phyloP scores from a whole-genome alignment of 2,113 vertebrate genomes.

The Morphnarchus princeps region DNA sequence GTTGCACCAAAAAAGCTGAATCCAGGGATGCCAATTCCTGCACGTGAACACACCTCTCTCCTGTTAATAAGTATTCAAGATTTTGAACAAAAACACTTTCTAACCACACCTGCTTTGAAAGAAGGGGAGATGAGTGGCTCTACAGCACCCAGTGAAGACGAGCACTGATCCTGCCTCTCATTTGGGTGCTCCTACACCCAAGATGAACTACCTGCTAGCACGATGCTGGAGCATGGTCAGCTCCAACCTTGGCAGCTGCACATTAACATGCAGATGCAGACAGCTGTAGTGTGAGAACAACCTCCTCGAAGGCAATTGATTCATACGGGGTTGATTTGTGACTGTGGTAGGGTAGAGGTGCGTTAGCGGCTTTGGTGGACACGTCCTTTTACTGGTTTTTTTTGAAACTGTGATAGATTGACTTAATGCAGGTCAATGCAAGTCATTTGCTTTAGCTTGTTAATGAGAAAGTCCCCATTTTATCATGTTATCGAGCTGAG shows the following conservation, averaged over 20 bases:
- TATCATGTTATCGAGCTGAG: neutral
- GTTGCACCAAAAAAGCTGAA: neutral
- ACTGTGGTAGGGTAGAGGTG: neutral
- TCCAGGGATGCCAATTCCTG: neutral
- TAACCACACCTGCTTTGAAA: neutral
- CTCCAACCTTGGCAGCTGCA: neutral
- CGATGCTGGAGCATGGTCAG: accelerated
- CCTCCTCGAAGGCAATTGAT: neutral
- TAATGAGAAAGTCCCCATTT: neutral
- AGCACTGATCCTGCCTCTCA: neutral
- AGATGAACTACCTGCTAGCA: too few relatives aligned
- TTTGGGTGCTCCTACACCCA: neutral
- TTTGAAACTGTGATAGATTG: neutral
- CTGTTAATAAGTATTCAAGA: neutral
- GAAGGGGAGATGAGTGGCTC: neutral
- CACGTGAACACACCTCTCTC: neutral
- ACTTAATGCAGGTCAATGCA: neutral
- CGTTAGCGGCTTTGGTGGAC: neutral
- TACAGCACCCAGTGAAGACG: neutral
- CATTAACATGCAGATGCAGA: accelerated
- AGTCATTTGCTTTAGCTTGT: neutral
- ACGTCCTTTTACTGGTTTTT: neutral
- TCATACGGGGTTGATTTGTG: too few relatives aligned
- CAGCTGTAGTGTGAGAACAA: neutral
- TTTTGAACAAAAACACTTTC: neutral